phyloP scores from a whole-genome alignment of 2,113 vertebrate genomes.

The Callipepla squamata region DNA sequence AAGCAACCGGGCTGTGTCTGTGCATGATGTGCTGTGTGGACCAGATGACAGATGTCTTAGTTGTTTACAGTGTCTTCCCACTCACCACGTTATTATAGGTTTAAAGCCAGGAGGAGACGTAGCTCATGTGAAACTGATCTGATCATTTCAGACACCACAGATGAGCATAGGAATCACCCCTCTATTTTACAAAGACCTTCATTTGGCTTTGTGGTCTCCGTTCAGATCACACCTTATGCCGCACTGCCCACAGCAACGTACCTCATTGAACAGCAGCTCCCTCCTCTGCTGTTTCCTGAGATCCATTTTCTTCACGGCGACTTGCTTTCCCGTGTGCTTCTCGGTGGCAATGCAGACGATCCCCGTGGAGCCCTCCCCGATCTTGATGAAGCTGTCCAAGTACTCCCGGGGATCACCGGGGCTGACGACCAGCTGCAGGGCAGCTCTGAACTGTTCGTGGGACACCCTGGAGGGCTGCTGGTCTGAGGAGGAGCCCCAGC shows the following conservation, averaged over 20 bases:
- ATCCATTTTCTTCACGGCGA: conserved; percentile 99
- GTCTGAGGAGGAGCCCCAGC: conserved; percentile 94
- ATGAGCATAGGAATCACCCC: accelerated
- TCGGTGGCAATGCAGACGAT: conserved; percentile 98
- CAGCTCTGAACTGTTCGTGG: conserved; percentile 97
- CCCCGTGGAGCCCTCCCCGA: conserved; percentile 96
- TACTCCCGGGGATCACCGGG: conserved; percentile 96
- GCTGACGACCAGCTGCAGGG: conserved; percentile 96
- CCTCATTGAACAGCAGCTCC: conserved; percentile 98
- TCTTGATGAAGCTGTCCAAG: conserved; percentile 98
- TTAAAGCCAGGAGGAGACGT: background rate
- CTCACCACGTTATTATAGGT: accelerated
- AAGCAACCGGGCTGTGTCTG: accelerated
- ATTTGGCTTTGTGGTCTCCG: background rate
- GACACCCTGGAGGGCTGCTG: conserved; percentile 95
- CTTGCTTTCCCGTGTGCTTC: conserved; percentile 96
- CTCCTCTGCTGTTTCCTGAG: conserved; percentile 96
- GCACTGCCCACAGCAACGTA: background rate
- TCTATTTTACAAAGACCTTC: accelerated
- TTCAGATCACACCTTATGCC: accelerated
- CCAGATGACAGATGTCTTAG: background rate
- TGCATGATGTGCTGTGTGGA: background rate
- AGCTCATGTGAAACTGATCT: background rate
- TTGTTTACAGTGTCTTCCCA: background rate
- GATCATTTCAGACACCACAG: accelerated